Conservation (phyloP, 37 sponge, comb jelly and placozoan species). For the Haliclona indistincta region DNA sequence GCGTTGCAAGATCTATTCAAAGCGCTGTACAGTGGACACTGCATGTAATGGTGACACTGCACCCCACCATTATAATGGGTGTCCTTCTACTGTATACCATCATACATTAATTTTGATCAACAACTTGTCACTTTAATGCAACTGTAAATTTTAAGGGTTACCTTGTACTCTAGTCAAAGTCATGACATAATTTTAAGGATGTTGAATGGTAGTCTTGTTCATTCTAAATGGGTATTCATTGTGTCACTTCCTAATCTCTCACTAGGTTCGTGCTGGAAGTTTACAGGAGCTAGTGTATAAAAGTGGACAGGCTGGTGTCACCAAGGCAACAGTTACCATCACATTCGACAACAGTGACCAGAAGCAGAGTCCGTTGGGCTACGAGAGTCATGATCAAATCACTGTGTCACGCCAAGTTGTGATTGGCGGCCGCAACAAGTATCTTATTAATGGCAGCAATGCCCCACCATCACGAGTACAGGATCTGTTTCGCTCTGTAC, state of each 20-base stretch:
- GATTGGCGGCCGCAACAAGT: conserved; percentile 98
- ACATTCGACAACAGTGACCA: conserved; percentile 96
- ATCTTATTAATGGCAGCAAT: conserved; percentile 95
- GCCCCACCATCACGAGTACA: conserved; percentile 94
- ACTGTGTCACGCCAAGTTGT: conserved; percentile 95
- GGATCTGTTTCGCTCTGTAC: conserved; percentile 96
- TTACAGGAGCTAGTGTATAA: conserved; percentile 99
- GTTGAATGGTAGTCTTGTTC: neutral
- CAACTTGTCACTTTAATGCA: too few relatives aligned
- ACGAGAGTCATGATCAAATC: conserved; percentile 89
- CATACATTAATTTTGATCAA: too few relatives aligned
- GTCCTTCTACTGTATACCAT: too few relatives aligned
- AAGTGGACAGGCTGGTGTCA: conserved; percentile 96
- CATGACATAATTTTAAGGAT: neutral
- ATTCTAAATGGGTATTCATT: neutral
- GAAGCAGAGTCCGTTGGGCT: conserved; percentile 94
- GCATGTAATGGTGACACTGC: too few relatives aligned
- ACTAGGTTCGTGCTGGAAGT: conserved; percentile 91
- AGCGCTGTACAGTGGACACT: too few relatives aligned
- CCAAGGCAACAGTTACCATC: conserved; percentile 98
- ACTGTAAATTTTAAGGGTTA: too few relatives aligned
- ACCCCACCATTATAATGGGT: too few relatives aligned
- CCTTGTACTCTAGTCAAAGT: too few relatives aligned
- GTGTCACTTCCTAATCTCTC: neutral
- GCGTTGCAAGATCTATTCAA: too few relatives aligned